Evolutionary conservation across 1,140 invertebrate genomes (phyloP).

Genomic region (Lucilia sericata): DNA sequence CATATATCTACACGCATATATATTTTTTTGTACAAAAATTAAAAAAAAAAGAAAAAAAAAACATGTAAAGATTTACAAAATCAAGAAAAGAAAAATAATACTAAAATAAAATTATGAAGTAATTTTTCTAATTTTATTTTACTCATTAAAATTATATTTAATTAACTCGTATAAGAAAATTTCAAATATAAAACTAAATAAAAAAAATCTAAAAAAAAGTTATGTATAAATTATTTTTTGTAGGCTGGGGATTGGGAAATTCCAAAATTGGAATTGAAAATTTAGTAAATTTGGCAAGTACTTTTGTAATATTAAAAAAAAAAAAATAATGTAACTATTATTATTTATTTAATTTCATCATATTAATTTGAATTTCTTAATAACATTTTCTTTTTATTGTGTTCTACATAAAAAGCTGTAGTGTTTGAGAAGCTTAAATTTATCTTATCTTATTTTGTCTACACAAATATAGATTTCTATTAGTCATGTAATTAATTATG

Average conservation of each 20-base stretch:
- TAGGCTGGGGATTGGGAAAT: no score
- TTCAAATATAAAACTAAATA: neutral
- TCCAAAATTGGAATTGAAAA: no score
- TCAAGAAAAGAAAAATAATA: neutral
- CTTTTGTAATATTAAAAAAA: no score
- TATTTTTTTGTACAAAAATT: neutral
- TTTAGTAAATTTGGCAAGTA: no score
- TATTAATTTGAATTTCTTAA: no score
- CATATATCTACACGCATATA: neutral
- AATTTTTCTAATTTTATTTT: constrained; percentile 3
- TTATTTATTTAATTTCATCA: no score
- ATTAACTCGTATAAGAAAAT: neutral
- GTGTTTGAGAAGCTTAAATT: neutral
- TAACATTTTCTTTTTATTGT: neutral
- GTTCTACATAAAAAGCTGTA: neutral
- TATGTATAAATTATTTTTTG: no score
- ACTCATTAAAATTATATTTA: neutral
- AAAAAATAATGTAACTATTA: no score
- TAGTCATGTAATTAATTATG: no score
- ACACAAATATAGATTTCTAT: no score
- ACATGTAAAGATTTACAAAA: constrained; percentile 12
- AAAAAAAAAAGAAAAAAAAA: neutral
- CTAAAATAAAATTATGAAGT: neutral
- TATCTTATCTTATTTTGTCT: neutral
- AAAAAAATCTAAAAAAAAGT: neutral